phyloP scores from a whole-genome alignment of 1,140 invertebrate species.

The Galleria mellonella region DNA sequence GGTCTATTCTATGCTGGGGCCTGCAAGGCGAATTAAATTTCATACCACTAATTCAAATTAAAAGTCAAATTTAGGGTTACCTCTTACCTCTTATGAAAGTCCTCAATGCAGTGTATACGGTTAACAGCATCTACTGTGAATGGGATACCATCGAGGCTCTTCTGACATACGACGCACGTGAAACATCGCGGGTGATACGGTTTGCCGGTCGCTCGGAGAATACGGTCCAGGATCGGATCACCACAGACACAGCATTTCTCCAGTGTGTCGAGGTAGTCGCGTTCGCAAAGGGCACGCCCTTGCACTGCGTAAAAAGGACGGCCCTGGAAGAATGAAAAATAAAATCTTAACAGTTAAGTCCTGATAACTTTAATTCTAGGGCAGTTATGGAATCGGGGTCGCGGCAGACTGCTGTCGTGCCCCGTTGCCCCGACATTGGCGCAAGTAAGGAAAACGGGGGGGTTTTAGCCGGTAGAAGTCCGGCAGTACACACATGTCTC shows the following conservation, averaged over 20 bases:
- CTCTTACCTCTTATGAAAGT: conserved; percentile 94
- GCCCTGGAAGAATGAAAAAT: conserved; percentile 78
- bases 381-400: no score
- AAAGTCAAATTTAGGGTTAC: not conserved
- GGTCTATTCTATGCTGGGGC: no score
- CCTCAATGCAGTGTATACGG: conserved; percentile 97
- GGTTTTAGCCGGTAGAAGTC: no score
- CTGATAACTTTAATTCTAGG: no score
- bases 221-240: conserved; percentile 94
- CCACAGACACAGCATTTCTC: conserved; percentile 97
- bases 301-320: conserved; percentile 96
- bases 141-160: conserved; percentile 96
- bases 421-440: no score
- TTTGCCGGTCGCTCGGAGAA: conserved; percentile 96
- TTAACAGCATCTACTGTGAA: conserved; percentile 98
- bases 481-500: no score
- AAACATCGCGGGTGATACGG: conserved; percentile 99
- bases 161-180: conserved; percentile 95
- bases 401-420: no score
- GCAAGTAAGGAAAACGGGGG: no score
- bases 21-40: no score
- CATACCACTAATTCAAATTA: no score
- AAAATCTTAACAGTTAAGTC: no score
- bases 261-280: conserved; percentile 94
- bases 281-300: conserved; percentile 93